phyloP scores from a whole-genome alignment of 2,113 vertebrate genomes.

The Symphodus melops region DNA sequence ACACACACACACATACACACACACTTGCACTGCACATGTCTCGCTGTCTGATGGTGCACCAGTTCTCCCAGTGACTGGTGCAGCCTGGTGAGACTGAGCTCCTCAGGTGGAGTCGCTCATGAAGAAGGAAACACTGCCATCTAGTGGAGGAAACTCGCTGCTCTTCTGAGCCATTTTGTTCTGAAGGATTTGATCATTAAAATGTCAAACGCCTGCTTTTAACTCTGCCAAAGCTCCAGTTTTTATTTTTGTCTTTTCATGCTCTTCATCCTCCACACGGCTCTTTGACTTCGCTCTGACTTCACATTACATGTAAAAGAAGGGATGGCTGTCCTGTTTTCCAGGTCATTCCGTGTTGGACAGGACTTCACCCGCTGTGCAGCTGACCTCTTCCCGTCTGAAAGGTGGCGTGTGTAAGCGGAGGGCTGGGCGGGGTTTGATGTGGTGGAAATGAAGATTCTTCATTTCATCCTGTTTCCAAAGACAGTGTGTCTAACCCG shows the following conservation, averaged over 20 bases:
- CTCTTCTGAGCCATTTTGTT: conserved; percentile 72
- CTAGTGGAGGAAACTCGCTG: conserved; percentile 43
- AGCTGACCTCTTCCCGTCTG: conserved; percentile 26
- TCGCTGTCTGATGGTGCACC: conserved; percentile 10
- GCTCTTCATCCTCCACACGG: neutral
- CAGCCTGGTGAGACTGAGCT: neutral
- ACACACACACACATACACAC: no score
- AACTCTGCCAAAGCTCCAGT: neutral
- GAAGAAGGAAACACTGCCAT: conserved; percentile 66
- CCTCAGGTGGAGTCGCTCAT: neutral
- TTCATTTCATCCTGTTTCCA: no score
- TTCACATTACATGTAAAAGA: neutral
- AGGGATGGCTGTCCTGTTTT: conserved; percentile 24
- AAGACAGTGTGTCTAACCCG: no score
- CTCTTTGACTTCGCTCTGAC: neutral
- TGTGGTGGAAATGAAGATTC: conserved; percentile 15
- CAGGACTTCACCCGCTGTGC: conserved; percentile 12
- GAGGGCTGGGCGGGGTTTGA: conserved; percentile 26
- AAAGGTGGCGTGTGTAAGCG: conserved; percentile 18
- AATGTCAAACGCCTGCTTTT: conserved; percentile 17
- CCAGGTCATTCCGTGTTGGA: conserved; percentile 10
- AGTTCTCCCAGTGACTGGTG: conserved; percentile 26
- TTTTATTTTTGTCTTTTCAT: neutral
- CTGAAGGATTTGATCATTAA: conserved; percentile 30
- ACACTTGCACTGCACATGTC: no score